Evolutionary conservation across 2,888 invertebrate species (phyloP).

Genomic region (Synergus japonicus): DNA sequence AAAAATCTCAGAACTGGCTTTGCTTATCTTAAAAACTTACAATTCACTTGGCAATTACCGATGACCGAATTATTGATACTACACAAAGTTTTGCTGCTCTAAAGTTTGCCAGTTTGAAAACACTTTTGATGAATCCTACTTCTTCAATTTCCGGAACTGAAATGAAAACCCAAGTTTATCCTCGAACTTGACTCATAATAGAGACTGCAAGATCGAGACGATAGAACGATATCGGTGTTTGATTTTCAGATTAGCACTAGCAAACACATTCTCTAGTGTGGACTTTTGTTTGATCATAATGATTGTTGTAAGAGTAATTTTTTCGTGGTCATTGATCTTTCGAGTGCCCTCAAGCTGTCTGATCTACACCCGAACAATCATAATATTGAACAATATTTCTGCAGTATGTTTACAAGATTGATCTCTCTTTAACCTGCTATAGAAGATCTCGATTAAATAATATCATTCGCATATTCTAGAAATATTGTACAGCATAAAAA

Average conservation of each 20-base stretch:
- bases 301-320: conserved; percentile 39
- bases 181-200: conserved; percentile 40
- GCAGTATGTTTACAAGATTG: not conserved
- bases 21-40: not conserved
- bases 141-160: conserved; percentile 2
- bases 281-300: conserved; percentile 37
- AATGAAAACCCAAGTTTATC: conserved; percentile 31
- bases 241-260: conserved; percentile 39
- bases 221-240: conserved; percentile 41
- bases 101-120: not conserved
- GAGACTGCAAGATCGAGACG: conserved; percentile 35
- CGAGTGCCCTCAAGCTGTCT: conserved; percentile 21
- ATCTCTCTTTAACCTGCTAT: not conserved
- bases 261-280: conserved; percentile 38
- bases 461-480: not conserved
- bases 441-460: not conserved
- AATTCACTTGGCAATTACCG: conserved; percentile 3
- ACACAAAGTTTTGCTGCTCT: not conserved
- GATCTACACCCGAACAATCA: not conserved
- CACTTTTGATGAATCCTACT: not conserved
- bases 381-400: conserved; percentile 1
- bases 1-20: not conserved
- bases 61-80: conserved; percentile 1
- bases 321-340: conserved; percentile 39
- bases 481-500: not conserved